Percentiles rank a stretch among this genome's conserved stretches.
Evolutionary conservation across 2,113 vertebrate genomes (phyloP).

Genomic region (Pygoscelis adeliae): DNA sequence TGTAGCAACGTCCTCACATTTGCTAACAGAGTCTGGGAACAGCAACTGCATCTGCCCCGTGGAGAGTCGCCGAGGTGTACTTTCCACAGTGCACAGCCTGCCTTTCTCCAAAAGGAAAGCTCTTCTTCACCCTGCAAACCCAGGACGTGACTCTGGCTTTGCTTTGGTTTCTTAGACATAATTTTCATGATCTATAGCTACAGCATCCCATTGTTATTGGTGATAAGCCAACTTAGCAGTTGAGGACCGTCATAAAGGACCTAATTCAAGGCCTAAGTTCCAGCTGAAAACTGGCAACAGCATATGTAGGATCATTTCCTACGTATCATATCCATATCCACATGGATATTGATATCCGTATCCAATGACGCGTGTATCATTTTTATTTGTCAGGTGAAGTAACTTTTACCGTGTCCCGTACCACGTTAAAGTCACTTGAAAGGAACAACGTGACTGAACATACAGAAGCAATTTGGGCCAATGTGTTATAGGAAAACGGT

Average conservation of each 20-base stretch:
- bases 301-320: accelerated
- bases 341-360: too few species aligned
- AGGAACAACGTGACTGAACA: not conserved
- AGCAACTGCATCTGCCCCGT: accelerated
- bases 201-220: not conserved
- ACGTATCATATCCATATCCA: too few species aligned
- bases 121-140: not conserved
- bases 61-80: accelerated
- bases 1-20: not conserved
- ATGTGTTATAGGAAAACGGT: accelerated
- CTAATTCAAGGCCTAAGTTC: not conserved
- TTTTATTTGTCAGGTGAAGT: accelerated
- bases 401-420: accelerated
- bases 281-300: not conserved
- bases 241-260: not conserved
- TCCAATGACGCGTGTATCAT: accelerated
- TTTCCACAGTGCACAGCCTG: accelerated
- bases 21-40: not conserved
- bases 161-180: not conserved
- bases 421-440: too few species aligned
- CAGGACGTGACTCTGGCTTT: not conserved
- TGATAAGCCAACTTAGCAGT: not conserved
- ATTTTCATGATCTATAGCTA: not conserved
- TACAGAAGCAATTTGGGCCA: accelerated
- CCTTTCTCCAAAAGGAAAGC: not conserved